Conservation (phyloP, 2,113 vertebrate species). For the Bujurquina vittata region DNA sequence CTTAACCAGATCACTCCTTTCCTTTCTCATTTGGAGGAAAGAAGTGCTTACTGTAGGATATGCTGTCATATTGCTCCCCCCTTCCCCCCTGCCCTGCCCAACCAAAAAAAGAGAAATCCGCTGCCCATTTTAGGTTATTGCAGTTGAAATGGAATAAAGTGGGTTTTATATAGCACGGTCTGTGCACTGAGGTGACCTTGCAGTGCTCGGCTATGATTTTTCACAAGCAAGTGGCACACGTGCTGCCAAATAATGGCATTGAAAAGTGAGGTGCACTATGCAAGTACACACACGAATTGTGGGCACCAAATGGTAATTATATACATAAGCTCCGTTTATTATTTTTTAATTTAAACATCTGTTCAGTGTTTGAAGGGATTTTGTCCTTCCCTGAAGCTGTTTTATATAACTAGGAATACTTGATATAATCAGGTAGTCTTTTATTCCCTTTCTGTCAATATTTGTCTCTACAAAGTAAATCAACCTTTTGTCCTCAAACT, state of each 20-base stretch:
- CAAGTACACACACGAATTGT: not conserved
- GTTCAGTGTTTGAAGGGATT: not conserved
- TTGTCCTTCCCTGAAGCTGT: not conserved
- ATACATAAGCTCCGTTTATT: not conserved
- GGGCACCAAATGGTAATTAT: not conserved
- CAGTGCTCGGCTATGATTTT: not conserved
- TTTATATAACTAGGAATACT: not conserved
- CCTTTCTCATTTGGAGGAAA: conserved; percentile 65
- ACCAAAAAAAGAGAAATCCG: conserved; percentile 42
- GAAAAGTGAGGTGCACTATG: not conserved
- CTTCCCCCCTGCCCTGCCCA: not conserved
- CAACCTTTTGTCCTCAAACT: not conserved
- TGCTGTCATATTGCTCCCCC: conserved; percentile 44
- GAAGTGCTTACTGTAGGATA: conserved; percentile 56
- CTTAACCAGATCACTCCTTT: conserved; percentile 69
- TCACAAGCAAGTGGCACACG: not conserved
- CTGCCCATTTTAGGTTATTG: conserved; percentile 44
- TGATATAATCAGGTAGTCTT: not conserved
- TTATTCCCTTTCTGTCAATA: not conserved
- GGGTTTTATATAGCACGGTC: conserved; percentile 16
- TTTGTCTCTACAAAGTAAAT: too few species aligned
- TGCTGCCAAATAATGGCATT: not conserved
- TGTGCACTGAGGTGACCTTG: conserved; percentile 36
- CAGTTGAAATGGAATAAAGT: conserved; percentile 44
- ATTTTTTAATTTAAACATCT: too few species aligned